Conservation (phyloP, 2,113 vertebrate genomes). For the Aythya baeri region DNA sequence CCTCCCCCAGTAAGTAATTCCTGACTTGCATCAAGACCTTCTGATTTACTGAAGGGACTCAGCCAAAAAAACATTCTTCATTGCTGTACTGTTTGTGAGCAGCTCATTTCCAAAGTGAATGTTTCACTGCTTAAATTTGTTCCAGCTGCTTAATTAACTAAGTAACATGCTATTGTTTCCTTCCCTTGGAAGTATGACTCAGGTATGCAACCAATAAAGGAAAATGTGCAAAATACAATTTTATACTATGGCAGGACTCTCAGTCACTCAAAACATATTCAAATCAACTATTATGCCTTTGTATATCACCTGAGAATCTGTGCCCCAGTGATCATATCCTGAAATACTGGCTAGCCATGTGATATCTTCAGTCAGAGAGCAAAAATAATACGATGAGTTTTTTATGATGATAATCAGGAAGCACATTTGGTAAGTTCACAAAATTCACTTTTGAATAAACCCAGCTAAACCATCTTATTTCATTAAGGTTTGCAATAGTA, state of each 20-base stretch:
- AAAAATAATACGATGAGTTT: not conserved
- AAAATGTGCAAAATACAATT: not conserved
- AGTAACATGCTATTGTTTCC: not conserved
- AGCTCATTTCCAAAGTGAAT: not conserved
- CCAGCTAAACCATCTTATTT: not conserved
- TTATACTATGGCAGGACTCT: not conserved
- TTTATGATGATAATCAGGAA: not conserved
- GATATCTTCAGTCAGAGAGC: not conserved
- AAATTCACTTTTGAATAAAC: not conserved
- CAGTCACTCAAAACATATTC: not conserved
- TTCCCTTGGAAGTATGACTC: not conserved
- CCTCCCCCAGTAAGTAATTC: not conserved
- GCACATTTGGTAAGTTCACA: not conserved
- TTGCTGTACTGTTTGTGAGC: not conserved
- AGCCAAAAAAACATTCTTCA: not conserved
- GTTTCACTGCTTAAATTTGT: not conserved
- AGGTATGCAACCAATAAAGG: not conserved
- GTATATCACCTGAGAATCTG: not conserved
- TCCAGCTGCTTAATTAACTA: not conserved
- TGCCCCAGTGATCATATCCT: not conserved
- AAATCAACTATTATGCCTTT: not conserved
- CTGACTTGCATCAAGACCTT: not conserved
- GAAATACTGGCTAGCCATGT: not conserved
- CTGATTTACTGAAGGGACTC: not conserved
- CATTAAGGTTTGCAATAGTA: not conserved